Percentiles rank a stretch among this genome's conserved stretches.
Evolutionary conservation across 2,888 invertebrate species (phyloP).

Genomic region (Trimorus sp.): DNA sequence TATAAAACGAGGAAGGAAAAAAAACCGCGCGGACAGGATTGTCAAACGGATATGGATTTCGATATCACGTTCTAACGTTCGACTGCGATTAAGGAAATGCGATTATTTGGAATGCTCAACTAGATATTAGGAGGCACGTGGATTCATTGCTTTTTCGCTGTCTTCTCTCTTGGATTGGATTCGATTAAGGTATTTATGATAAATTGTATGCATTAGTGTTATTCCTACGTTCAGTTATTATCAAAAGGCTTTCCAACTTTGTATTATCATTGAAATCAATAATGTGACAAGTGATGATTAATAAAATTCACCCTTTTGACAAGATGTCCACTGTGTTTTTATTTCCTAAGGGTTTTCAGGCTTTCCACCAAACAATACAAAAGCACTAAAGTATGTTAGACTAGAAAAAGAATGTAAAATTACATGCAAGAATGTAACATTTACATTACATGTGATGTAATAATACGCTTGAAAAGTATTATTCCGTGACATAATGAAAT

Average conservation of each 20-base stretch:
- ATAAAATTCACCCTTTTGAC: slow-evolving; percentile 51
- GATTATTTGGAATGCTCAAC: slow-evolving; percentile 58
- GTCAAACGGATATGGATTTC: no score
- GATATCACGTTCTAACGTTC: slow-evolving; percentile 8
- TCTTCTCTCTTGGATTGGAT: slow-evolving; percentile 65
- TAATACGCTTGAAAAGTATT: no score
- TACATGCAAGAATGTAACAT: no score
- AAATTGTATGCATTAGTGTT: slow-evolving; percentile 54
- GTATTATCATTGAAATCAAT: slow-evolving; percentile 48
- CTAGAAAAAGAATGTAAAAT: no score
- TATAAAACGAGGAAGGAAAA: slow-evolving; percentile 9
- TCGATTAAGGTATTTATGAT: slow-evolving; percentile 65
- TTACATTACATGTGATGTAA: no score
- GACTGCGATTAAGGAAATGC: slow-evolving; percentile 47
- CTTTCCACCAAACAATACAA: no score
- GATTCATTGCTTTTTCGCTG: slow-evolving; percentile 64
- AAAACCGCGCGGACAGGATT: no score
- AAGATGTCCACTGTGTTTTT: slow-evolving; percentile 2
- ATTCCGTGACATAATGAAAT: no score
- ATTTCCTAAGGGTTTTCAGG: no score
- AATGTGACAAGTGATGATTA: slow-evolving; percentile 41
- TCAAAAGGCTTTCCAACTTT: slow-evolving; percentile 57
- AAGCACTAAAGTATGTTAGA: no score
- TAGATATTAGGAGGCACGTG: slow-evolving; percentile 58
- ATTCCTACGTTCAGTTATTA: slow-evolving; percentile 43